Evolutionary conservation across 1,140 invertebrate genomes (phyloP).

Genomic region (Drosophila elegans): DNA sequence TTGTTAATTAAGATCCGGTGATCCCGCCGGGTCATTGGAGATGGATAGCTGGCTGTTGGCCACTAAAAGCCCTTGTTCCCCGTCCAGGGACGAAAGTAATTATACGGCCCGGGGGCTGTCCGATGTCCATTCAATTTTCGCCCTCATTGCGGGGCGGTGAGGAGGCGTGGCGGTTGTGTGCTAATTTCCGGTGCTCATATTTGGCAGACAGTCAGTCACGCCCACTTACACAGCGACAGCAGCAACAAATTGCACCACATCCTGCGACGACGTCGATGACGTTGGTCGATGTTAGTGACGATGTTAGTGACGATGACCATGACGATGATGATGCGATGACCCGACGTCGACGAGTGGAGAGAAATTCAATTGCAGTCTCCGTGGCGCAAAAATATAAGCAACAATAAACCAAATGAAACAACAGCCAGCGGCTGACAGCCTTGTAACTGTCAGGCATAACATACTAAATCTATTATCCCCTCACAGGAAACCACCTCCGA

Average conservation of each 20-base stretch:
- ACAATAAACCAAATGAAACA: conserved; percentile 19
- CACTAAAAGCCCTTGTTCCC: conserved; percentile 35
- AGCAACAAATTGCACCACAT: conserved; percentile 72
- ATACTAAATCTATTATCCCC: conserved; percentile 75
- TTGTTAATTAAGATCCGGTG: conserved; percentile 76
- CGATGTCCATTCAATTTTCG: conserved; percentile 70
- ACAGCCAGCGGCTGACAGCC: conserved; percentile 37
- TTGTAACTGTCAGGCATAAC: conserved; percentile 43
- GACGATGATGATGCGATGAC: conserved; percentile 1
- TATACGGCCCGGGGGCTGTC: conserved; percentile 46
- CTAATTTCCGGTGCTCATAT: conserved; percentile 81
- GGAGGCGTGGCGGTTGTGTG: conserved; percentile 56
- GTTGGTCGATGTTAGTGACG: conserved; percentile 38
- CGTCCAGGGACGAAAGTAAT: conserved; percentile 57
- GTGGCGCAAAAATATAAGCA: conserved; percentile 26
- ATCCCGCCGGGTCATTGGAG: conserved; percentile 25
- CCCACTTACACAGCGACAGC: conserved; percentile 60
- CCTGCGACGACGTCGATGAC: conserved; percentile 51
- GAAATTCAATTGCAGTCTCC: conserved; percentile 65
- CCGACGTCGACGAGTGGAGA: conserved; percentile 6
- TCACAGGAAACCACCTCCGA: conserved; percentile 41
- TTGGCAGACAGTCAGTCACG: conserved; percentile 74
- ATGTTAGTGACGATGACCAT: conserved; percentile 40
- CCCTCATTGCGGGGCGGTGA: conserved; percentile 1
- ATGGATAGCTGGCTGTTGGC: conserved; percentile 23